Percentiles rank a stretch among this genome's conserved stretches.
These are phyloP conservation scores for Alosa alosa DNA, from an alignment of 2,113 vertebrate genomes.

Conservation along the genomic window DNA sequence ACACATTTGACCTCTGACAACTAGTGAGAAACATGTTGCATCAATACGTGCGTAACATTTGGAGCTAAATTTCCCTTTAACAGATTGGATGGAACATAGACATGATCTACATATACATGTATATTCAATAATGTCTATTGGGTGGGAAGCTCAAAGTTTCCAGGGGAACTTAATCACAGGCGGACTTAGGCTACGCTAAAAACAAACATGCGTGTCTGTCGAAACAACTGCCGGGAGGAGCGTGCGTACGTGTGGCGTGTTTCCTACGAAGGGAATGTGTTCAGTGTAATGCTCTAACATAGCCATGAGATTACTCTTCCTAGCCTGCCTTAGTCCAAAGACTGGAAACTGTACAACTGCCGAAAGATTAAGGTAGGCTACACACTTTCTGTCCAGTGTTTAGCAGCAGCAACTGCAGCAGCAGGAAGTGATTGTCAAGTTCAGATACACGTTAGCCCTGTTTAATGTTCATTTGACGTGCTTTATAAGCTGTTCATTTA, in stretches of 20 bases:
- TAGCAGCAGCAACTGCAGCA: neutral
- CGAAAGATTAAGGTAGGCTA: conserved; percentile 79
- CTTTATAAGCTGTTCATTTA: neutral
- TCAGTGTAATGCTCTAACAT: neutral
- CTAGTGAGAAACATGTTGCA: no score
- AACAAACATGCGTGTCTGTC: conserved; percentile 35
- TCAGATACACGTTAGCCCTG: neutral
- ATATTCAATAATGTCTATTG: no score
- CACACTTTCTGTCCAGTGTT: neutral
- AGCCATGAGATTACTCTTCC: conserved; percentile 81
- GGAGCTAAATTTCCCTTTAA: no score
- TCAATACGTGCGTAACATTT: no score
- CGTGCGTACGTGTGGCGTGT: neutral
- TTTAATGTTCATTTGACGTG: neutral
- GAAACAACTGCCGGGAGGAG: neutral
- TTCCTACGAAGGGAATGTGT: neutral
- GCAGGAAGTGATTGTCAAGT: neutral
- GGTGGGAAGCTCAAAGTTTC: conserved; percentile 40
- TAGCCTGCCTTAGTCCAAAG: conserved; percentile 79
- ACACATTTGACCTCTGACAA: no score
- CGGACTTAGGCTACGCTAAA: neutral
- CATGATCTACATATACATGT: no score
- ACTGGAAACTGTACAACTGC: conserved; percentile 92
- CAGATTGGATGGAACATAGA: no score
- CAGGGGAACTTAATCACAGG: conserved; percentile 27